phyloP scores from a whole-genome alignment of 2,113 vertebrate species.

The Sardina pilchardus region DNA sequence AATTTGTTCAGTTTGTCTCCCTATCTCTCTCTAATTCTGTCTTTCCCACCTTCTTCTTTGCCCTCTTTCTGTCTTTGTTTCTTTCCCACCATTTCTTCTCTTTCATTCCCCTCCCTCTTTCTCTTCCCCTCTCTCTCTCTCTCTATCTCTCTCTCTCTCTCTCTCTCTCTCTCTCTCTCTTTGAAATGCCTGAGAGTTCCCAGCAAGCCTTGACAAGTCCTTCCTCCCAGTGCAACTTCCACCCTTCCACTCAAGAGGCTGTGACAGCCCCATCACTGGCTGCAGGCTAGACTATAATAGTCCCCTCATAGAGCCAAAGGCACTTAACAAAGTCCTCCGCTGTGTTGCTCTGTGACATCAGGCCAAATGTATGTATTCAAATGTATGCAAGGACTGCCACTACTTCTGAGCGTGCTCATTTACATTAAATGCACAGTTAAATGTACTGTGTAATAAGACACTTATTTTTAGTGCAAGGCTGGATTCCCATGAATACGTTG shows the following conservation, averaged over 20 bases:
- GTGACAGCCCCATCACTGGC: constrained; percentile 61
- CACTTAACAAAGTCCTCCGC: constrained; percentile 44
- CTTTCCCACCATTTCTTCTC: not conserved
- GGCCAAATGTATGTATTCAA: constrained; percentile 18
- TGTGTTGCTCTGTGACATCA: constrained; percentile 54
- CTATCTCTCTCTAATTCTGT: not conserved
- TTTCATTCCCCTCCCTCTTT: constrained; percentile 39
- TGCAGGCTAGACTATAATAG: constrained; percentile 54
- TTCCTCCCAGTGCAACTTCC: constrained; percentile 53
- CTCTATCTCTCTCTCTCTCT: not conserved
- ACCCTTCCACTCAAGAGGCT: constrained; percentile 25
- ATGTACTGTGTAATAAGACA: not conserved
- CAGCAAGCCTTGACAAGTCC: constrained; percentile 66
- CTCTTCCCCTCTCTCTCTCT: not conserved
- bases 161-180: not conserved
- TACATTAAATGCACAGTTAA: constrained; percentile 19
- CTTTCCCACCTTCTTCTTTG: not conserved
- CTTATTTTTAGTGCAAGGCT: constrained; percentile 4
- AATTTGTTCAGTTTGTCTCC: too few species aligned
- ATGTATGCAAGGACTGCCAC: constrained; percentile 20
- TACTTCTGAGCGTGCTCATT: constrained; percentile 6
- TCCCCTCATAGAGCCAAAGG: constrained; percentile 47
- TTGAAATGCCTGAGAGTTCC: constrained; percentile 53
- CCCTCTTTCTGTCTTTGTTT: not conserved
- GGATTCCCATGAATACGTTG: not conserved